Percentiles rank a stretch among this genome's conserved stretches.
Evolutionary conservation across 2,888 invertebrate genomes (phyloP).

Genomic region (Anarsia innoxiella): DNA sequence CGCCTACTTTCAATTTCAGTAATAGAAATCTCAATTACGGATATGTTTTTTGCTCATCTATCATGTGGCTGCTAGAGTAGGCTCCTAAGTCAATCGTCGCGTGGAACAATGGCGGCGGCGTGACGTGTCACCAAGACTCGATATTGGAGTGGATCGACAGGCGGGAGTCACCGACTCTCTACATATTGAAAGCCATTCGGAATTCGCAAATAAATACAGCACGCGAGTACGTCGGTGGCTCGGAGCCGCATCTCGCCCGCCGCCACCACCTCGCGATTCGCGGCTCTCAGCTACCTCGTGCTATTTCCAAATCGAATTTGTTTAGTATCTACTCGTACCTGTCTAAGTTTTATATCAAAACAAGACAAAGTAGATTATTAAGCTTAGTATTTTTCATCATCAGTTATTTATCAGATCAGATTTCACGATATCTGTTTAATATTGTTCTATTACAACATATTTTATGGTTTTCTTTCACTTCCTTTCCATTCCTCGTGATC

Average conservation of each 20-base stretch:
- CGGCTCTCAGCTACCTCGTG: too few relatives aligned
- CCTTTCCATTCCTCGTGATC: too few relatives aligned
- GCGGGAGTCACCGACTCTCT: constrained; percentile 62
- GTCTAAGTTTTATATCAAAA: too few relatives aligned
- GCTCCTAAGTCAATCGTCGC: constrained; percentile 60
- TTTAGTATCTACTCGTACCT: constrained; percentile 45
- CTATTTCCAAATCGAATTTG: constrained; percentile 69
- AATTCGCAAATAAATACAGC: constrained; percentile 72
- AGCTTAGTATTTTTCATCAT: too few relatives aligned
- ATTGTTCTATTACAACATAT: too few relatives aligned
- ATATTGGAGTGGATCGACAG: constrained; percentile 72
- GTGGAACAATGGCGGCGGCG: constrained; percentile 59
- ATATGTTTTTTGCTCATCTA: constrained; percentile 72
- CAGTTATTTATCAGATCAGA: too few relatives aligned
- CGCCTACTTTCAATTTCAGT: constrained; percentile 60
- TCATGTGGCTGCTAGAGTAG: constrained; percentile 53
- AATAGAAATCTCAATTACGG: constrained; percentile 74
- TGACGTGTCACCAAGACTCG: constrained; percentile 59
- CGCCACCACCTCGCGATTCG: constrained; percentile 50
- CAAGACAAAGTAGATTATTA: too few relatives aligned
- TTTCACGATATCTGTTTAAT: too few relatives aligned
- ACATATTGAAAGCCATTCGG: constrained; percentile 72
- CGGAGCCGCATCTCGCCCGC: constrained; percentile 32
- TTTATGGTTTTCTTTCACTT: too few relatives aligned
- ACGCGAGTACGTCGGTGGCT: too few relatives aligned